phyloP scores from a whole-genome alignment of 2,888 invertebrate species.

The Xestia sexstrigata region DNA sequence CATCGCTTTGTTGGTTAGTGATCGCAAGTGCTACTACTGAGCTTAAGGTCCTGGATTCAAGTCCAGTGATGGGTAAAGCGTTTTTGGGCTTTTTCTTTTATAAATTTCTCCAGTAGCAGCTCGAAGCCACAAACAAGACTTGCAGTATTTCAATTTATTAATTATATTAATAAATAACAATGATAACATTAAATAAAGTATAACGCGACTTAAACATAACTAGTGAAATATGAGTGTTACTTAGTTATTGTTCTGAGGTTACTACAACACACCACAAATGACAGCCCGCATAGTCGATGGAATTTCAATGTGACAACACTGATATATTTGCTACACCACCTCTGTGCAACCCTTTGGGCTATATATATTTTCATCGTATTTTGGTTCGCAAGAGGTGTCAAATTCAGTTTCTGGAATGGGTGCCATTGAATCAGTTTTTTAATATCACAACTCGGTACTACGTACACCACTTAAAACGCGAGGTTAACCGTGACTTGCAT shows the following conservation, averaged over 20 bases:
- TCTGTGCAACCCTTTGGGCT: background rate
- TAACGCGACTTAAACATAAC: background rate
- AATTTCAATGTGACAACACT: too few species aligned
- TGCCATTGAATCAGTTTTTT: background rate
- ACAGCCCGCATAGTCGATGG: too few species aligned
- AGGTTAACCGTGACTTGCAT: slow-evolving; percentile 2
- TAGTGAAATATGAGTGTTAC: background rate
- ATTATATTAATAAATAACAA: too few species aligned
- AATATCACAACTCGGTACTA: background rate
- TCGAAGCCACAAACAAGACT: background rate
- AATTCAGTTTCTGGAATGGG: background rate
- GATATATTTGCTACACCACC: background rate
- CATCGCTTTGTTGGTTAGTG: background rate
- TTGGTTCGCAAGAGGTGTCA: background rate
- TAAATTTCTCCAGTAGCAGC: background rate
- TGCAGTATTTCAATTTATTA: too few species aligned
- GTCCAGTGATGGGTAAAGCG: background rate
- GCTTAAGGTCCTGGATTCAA: background rate
- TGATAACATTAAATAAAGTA: too few species aligned
- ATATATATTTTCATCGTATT: background rate
- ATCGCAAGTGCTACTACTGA: background rate
- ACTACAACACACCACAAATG: too few species aligned
- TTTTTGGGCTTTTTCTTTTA: background rate
- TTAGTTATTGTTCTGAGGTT: too few species aligned
- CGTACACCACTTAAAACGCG: background rate